Evolutionary conservation across 1,140 invertebrate genomes (phyloP), one percentile per base, ranked within the genome.

Genomic region (Drosophila repleta): DNA sequence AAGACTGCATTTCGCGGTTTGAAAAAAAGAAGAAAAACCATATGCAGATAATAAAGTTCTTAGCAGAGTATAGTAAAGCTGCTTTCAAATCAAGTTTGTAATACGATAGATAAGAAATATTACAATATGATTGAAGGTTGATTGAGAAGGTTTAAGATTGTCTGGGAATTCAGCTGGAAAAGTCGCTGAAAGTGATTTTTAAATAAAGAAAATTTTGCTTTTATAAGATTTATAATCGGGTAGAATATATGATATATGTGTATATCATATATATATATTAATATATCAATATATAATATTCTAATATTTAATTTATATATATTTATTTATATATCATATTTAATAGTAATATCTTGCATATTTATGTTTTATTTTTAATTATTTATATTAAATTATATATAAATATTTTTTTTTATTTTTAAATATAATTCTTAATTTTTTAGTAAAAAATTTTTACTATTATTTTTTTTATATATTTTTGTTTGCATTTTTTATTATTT

Each of bases 251-350:
- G n/a, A n/a, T n/a, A n/a, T n/a, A n/a, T n/a, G n/a, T n/a, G n/a
- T n/a, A n/a, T n/a, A n/a, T n/a, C n/a, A n/a, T n/a, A n/a, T n/a
- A n/a, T n/a, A n/a, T n/a, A n/a, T n/a, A n/a, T n/a, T n/a, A n/a
- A n/a, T n/a, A n/a, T n/a, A n/a, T n/a, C n/a, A n/a, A n/a, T n/a
- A n/a, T n/a, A n/a, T n/a, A n/a, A n/a, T n/a, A n/a, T 29, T 29
- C 4, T 29, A 29, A 29, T 4, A 6, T 6, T 29, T 29, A 4
- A 4, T 3, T 29, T 39, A 39, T n/a, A n/a, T n/a, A n/a, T n/a
- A n/a, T n/a, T 39, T 39, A n/a, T 39, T n/a, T 39, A 39, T 39
- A 39, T 39, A 39, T n/a, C 11, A 37, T 37, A 37, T n/a, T n/a
- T n/a, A n/a, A n/a, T n/a, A n/a, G n/a, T n/a, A n/a, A n/a, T n/a